Evolutionary conservation across 2,113 vertebrate species (phyloP), one percentile per base, ranked within the genome.

Genomic region (Rhynchomys soricoides): DNA sequence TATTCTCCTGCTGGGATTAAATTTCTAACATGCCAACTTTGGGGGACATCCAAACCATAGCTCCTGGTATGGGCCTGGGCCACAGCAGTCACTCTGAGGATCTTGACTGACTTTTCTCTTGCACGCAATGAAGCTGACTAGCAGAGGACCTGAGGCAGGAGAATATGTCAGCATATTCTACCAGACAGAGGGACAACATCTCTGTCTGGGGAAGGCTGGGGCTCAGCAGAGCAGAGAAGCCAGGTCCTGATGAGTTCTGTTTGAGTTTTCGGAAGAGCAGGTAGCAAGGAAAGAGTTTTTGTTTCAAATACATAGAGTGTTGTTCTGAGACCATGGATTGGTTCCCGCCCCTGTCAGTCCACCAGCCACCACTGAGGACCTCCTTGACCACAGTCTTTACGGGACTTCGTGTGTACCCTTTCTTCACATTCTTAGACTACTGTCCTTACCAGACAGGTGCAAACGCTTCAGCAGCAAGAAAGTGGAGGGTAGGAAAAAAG

Each of bases 391-490:
- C 13, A 11, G 1, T 79, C 45, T 79, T 91, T 4, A 12, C 55
- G 48, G 50, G 37, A 86, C 45, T 94, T 89, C 24, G 24, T 43
- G 12, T 24, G 24, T 82, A 34, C 52, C 87, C 24, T 34, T 59
- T 96, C 50, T 64, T 81, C 82, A 70, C 68, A 90, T 88, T 92
- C 59, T 86, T 88, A 83, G 19, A 70, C 50, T 55, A 52, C 50
- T 55, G 48, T 43, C 22, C 77, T 55, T 92, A 29, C 29, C 16
- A 93, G 19, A 29, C 21, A 74, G 40, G 59, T 43, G 4, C n/a
- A 26, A 85, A 85, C 21, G 87, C 90, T 89, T 93, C 91, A 52
- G 45, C 48, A 79, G n/a, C 31, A 22, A 92, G 78, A 48, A 95
- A 78, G 34, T 5, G 85, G 68, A 89, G 16, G 24, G 50, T 93